Base-by-base conservation (phyloP, 1,140 invertebrate species). In the Arctopsyche grandis region DNA sequence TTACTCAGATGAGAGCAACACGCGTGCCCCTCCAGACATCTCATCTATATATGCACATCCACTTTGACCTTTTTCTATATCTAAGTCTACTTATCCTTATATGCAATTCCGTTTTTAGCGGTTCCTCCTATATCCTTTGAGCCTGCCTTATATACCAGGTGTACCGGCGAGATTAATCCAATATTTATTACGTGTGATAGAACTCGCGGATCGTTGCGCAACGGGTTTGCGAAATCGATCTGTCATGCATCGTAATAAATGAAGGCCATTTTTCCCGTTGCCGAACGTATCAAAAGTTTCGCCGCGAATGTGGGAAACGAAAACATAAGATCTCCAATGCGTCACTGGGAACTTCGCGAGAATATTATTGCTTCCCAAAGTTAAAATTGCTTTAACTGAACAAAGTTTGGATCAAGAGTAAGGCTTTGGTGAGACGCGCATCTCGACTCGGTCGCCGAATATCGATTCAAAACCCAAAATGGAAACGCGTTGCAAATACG, bases 311-410 rank as follows among this genome's bases (percentile, higher is more conserved):
- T 46, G 43, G 29, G 69, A 78, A 78, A 56, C 9, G 69, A 78
- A 78, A 78, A 78, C 66, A 70, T 73, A 71, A 60, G 77, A 78
- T 71, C 69, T 56, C 69, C 60, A 77, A 69, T 77, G 76, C 76
- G 76, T 69, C 76, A 69, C 44, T 48, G 46, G 1, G 21, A 52
- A 52, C 29, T 58, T 29, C 14, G 24, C 69, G 63, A 48, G 48
- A 78, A 74, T 74, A 74, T 74, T 78, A 78, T 78, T 78, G 77
- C 77, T 78, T 78, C 66, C 24, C 44, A 78, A 78, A 78, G 69
- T 78, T 78, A 73, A 78, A 78, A 78, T 78, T 78, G 66, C 77
- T 78, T 78, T 70, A 70, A 58, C 77, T 22, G 46, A 70, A 77
- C 76, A 77, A 77, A 78, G 69, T 78, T 78, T 58, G 77, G 77